Percentiles rank a stretch among this genome's conserved stretches.
These are phyloP conservation scores for Limonius californicus DNA, from an alignment of 1,140 invertebrate genomes.

Conservation along the genomic window DNA sequence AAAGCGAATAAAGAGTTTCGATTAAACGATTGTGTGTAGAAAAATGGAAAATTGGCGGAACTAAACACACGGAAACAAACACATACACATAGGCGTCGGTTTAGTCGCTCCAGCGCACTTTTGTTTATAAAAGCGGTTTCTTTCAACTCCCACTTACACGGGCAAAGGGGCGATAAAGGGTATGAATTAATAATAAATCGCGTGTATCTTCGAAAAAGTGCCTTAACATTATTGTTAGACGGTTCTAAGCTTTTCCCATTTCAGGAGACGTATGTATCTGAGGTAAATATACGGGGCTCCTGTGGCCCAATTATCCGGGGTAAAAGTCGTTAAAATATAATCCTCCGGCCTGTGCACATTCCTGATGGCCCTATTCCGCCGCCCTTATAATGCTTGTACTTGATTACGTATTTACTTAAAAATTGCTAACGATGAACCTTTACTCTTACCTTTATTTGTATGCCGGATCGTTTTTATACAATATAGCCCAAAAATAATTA, in stretches of 20 bases:
- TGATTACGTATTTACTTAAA: neutral
- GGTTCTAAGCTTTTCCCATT: neutral
- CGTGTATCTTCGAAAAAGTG: neutral
- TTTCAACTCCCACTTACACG: neutral
- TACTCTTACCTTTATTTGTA: too few relatives aligned
- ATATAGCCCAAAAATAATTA: too few relatives aligned
- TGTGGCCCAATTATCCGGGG: neutral
- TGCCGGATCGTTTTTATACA: too few relatives aligned
- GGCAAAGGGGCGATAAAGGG: neutral
- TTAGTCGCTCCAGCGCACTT: neutral
- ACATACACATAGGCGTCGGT: too few relatives aligned
- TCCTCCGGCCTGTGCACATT: neutral
- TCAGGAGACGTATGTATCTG: constrained; percentile 5
- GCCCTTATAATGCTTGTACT: neutral
- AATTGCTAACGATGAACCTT: neutral
- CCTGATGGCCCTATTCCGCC: neutral
- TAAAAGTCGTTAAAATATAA: constrained; percentile 13
- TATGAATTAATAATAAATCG: neutral
- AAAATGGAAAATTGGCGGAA: too few relatives aligned
- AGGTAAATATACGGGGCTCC: constrained; percentile 3
- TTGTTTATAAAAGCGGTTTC: neutral
- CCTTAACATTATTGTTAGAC: neutral
- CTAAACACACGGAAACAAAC: too few relatives aligned
- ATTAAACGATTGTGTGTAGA: too few relatives aligned
- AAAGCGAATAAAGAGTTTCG: too few relatives aligned